Conservation (phyloP, 2,797 vertebrate species). For the Avahi laniger region DNA sequence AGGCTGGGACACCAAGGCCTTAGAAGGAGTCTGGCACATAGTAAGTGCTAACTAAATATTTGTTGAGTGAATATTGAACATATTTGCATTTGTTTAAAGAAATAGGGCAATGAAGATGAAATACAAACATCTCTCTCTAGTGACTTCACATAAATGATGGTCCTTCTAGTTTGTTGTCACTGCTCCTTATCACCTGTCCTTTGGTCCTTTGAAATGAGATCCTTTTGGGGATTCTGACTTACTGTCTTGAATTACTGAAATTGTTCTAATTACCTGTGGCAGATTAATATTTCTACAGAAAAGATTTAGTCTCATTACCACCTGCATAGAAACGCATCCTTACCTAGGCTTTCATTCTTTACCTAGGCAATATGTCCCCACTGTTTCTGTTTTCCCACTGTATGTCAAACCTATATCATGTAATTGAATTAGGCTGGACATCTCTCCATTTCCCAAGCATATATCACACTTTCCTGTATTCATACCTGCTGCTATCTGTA, state of each 20-base stretch:
- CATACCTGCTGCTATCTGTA: background rate
- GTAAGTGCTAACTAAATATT: background rate
- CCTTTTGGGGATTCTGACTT: background rate
- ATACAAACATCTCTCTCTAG: background rate
- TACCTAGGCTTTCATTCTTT: background rate
- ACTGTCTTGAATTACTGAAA: conserved; percentile 8
- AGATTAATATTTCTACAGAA: conserved; percentile 35
- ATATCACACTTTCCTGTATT: background rate
- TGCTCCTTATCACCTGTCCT: background rate
- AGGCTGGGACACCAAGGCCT: background rate
- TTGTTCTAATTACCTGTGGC: conserved; percentile 2
- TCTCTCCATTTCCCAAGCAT: background rate
- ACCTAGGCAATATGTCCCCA: background rate
- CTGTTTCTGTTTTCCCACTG: background rate
- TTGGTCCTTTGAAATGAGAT: conserved; percentile 39
- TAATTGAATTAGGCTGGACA: background rate
- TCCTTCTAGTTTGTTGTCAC: background rate
- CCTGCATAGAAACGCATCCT: background rate
- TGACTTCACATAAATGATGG: background rate
- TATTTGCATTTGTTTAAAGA: background rate
- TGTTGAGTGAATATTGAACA: background rate
- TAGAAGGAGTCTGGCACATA: background rate
- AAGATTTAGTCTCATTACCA: background rate
- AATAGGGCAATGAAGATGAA: background rate
- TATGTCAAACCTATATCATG: background rate